Conservation (phyloP, 2,888 invertebrate species). For the Lepas anatifera region DNA sequence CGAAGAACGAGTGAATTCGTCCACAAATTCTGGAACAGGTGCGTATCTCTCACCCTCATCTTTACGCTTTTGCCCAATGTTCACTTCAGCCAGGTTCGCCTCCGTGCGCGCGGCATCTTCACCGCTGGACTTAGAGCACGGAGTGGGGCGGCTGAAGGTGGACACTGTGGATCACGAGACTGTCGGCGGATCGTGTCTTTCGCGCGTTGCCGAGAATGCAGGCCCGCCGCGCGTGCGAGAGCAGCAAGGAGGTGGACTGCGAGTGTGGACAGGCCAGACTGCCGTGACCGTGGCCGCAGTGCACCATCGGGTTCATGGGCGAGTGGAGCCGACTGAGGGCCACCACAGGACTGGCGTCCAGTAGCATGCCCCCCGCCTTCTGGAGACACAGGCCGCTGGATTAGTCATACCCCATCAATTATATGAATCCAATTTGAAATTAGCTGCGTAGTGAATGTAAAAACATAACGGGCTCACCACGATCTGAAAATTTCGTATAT, state of each 20-base stretch:
- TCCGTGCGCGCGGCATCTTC: no score
- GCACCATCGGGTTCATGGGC: background rate
- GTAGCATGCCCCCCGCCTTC: background rate
- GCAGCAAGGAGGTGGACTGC: background rate
- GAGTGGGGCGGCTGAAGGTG: background rate
- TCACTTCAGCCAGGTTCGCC: no score
- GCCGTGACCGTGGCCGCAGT: background rate
- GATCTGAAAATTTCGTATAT: no score
- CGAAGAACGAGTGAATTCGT: no score
- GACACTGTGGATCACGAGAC: background rate
- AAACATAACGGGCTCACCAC: no score
- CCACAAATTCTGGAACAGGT: no score
- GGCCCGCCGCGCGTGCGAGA: background rate
- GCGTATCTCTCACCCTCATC: no score
- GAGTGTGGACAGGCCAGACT: background rate
- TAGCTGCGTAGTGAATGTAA: no score
- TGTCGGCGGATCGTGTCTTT: background rate
- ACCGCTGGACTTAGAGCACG: no score
- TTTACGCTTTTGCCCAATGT: no score
- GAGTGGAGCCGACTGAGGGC: background rate
- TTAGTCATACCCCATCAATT: no score
- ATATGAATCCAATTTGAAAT: no score
- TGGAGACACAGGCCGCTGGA: background rate
- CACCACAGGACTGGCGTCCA: background rate
- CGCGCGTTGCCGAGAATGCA: background rate